Evolutionary conservation across 2,888 invertebrate genomes (phyloP), one percentile per base, ranked within the genome.

Genomic region (Cheilosia grossa): DNA sequence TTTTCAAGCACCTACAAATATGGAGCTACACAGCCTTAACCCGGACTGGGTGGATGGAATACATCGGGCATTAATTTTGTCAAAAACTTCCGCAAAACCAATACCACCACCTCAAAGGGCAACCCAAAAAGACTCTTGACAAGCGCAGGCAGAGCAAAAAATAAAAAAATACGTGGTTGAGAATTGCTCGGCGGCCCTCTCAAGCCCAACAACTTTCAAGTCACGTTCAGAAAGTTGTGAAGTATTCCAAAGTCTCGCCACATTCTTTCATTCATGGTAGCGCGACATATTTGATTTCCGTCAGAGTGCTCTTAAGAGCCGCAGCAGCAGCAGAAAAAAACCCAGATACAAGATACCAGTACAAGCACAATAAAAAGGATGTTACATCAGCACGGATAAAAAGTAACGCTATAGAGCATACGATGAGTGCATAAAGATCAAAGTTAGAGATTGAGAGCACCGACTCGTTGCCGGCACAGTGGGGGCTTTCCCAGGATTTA

Each of bases 391-490:
- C 37, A 19, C 40, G 30, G 63, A 69, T 72, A 49, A 73, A 67
- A 78, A 61, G 64, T 67, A 72, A 70, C 59, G 47, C 24, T 69
- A n/a, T n/a, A 61, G 40, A 53, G 58, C 66, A 75, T 69, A 58
- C 77, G 70, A 82, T 63, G 81, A 85, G 74, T 74, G 64, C 70
- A 79, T 80, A 83, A 83, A 83, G 85, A 85, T 85, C 85, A 85
- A 85, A 72, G 74, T 80, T 59, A 53, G 17, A 77, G 81, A 85
- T 81, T 81, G 61, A 44, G 17, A 51, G 54, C 30, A 17, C 24
- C 58, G 79, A 63, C 63, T 53, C 59, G 42, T 49, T 69, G 54
- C 58, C 47, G 27, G 4, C 33, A 49, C 15, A 63, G 70, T 47
- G 53, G 42, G 47, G 67, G 54, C 61, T 61, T 80, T 61, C 42